A percentile compares a stretch with the other conserved stretches of the same genome.
Conservation (phyloP, 2,888 invertebrate genomes). For the Drosophila putrida region DNA sequence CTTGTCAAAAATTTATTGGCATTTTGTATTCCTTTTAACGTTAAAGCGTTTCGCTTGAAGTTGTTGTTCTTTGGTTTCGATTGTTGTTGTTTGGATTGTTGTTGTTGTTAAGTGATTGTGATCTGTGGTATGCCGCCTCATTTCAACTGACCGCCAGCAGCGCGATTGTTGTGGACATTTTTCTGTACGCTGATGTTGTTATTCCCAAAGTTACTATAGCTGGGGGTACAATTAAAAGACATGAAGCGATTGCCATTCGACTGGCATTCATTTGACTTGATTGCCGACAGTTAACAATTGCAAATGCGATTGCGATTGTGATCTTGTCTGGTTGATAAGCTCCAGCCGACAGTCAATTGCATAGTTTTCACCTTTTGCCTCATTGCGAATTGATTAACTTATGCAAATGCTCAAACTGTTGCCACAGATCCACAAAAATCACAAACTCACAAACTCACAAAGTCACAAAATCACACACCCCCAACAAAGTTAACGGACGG, state of each 20-base stretch:
- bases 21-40: slow-evolving; percentile 51
- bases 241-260: slow-evolving; percentile 54
- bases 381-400: slow-evolving; percentile 83
- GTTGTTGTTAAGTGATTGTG: slow-evolving; percentile 50
- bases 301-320: slow-evolving; percentile 48
- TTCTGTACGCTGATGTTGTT: slow-evolving; percentile 16
- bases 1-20: slow-evolving; percentile 78
- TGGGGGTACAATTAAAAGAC: slow-evolving; percentile 64
- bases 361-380: slow-evolving; percentile 74
- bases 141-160: slow-evolving; percentile 54
- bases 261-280: slow-evolving; percentile 56
- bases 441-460: slow-evolving; percentile 2
- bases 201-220: slow-evolving; percentile 3
- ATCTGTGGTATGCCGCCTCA: slow-evolving; percentile 71
- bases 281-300: slow-evolving; percentile 63
- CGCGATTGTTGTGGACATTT: slow-evolving; percentile 47
- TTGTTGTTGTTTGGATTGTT: slow-evolving; percentile 20
- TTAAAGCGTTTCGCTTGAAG: slow-evolving; percentile 18
- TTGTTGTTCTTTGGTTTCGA: slow-evolving; percentile 3
- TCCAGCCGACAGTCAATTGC: slow-evolving; percentile 43
- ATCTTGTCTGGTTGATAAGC: slow-evolving; percentile 42
- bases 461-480: slow-evolving; percentile 23
- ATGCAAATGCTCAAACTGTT: slow-evolving; percentile 77
- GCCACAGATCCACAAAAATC: slow-evolving; percentile 46
- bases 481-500: slow-evolving; percentile 10